These are phyloP conservation scores for Glyphotaelius pellucidus DNA, from an alignment of 2,888 invertebrate species.

Conservation along the genomic window DNA sequence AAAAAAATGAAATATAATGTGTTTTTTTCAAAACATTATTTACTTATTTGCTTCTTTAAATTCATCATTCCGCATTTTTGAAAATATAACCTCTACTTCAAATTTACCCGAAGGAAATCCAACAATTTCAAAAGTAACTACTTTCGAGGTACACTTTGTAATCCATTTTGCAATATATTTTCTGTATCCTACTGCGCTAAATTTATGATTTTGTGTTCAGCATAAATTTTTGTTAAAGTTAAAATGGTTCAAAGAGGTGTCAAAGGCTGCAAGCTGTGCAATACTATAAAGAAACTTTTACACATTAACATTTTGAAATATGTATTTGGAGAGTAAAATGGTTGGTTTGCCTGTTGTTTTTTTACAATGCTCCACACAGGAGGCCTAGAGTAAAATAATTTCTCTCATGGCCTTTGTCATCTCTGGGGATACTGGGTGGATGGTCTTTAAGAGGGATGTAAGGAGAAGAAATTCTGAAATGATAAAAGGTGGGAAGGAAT, in stretches of 20 bases:
- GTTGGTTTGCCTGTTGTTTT: no score
- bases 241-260: not conserved
- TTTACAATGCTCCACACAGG: no score
- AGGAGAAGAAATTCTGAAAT: no score
- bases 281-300: not conserved
- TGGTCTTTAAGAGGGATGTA: no score
- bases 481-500: no score
- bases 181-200: not conserved
- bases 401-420: no score
- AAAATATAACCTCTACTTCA: not conserved
- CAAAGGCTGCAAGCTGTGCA: not conserved
- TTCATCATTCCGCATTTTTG: not conserved
- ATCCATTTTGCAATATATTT: not conserved
- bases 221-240: not conserved
- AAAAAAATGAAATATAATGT: no score
- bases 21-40: no score
- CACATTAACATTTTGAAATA: not conserved
- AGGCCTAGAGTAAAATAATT: no score
- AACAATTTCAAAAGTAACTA: not conserved
- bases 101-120: not conserved
- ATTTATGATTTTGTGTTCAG: constrained; percentile 28
- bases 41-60: not conserved
- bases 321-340: not conserved
- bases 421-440: no score
- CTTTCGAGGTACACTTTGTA: not conserved